Base-by-base conservation (phyloP, 2,797 vertebrate genomes). In the Gymnodraco acuticeps region DNA sequence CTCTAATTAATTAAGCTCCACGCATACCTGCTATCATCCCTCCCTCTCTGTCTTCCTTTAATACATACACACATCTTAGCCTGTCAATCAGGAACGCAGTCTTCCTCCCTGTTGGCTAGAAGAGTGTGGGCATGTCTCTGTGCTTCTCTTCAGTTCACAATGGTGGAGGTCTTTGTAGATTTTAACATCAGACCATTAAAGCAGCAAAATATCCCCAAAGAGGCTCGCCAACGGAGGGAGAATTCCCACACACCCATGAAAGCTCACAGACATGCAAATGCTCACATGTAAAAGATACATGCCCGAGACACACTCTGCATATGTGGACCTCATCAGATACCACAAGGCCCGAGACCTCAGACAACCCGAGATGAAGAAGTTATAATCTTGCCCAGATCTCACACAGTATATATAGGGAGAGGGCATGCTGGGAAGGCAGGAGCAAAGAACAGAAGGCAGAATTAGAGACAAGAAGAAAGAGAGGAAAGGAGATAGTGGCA, bases 101-200 rank as follows among this genome's bases (percentile, higher is more conserved):
- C 60, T 59, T 62, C 71, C 61, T 85, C 75, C 81, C 74, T 45
- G 50, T 68, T 70, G 77, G 68, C 75, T 73, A 77, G 67, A 77
- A 68, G 63, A 78, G 60, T 16, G 63, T 43, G 56, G 66, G 78
- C 31, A 17, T 45, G 60, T 85, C 43, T 76, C 54, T 73, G 74
- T 62, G 83, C 17, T 64, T 67, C 75, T 81, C 61, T 43, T 86
- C 64, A 63, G 72, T 83, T 88, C 76, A 75, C 75, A 78, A 79
- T 33, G 3, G 67, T 64, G 33, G 17, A 77, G 70, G 80, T 88
- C 83, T 90, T 89, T 87, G 81, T 80, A 86, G 83, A 85, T 89
- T 86, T 80, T 46, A 70, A 81, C 82, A 78, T 79, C 80, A 89
- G 86, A 87, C 77, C 80, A 83, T 86, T 85, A 87, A 84, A 81